Evolutionary conservation across 2,113 vertebrate species (phyloP).

Genomic region (Vireo altiloquus): DNA sequence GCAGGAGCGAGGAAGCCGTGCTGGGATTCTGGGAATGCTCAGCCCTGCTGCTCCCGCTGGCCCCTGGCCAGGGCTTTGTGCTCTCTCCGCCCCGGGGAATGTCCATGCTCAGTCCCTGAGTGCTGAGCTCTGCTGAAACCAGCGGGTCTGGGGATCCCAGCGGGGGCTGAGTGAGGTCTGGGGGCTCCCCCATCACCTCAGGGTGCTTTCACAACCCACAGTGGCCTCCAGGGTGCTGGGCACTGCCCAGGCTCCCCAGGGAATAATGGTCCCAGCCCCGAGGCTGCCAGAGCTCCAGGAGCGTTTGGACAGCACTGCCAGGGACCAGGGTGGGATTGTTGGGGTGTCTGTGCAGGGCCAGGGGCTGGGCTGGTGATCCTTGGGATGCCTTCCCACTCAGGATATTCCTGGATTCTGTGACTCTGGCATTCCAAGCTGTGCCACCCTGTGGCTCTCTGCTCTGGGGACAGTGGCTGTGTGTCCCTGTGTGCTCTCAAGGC

Average conservation of each 20-base stretch:
- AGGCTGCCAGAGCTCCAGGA: background rate
- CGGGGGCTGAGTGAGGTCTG: background rate
- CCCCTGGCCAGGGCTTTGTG: background rate
- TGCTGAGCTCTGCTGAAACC: background rate
- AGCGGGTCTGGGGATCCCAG: background rate
- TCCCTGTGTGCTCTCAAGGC: background rate
- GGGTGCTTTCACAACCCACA: background rate
- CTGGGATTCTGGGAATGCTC: background rate
- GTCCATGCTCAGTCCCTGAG: background rate
- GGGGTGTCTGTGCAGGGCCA: background rate
- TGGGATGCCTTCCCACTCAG: background rate
- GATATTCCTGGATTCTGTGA: background rate
- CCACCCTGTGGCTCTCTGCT: fast-evolving
- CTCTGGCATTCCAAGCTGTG: background rate
- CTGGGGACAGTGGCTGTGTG: background rate
- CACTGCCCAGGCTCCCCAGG: background rate
- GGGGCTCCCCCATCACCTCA: background rate
- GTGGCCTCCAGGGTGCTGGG: background rate
- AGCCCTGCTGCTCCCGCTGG: background rate
- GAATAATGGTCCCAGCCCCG: background rate
- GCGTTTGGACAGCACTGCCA: background rate
- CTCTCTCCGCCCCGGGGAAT: background rate
- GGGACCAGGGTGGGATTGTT: background rate
- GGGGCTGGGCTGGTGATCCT: fast-evolving
- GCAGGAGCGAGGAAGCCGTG: background rate